These are phyloP conservation scores for Biston stratarius DNA, from an alignment of 2,888 invertebrate species.

Conservation along the genomic window DNA sequence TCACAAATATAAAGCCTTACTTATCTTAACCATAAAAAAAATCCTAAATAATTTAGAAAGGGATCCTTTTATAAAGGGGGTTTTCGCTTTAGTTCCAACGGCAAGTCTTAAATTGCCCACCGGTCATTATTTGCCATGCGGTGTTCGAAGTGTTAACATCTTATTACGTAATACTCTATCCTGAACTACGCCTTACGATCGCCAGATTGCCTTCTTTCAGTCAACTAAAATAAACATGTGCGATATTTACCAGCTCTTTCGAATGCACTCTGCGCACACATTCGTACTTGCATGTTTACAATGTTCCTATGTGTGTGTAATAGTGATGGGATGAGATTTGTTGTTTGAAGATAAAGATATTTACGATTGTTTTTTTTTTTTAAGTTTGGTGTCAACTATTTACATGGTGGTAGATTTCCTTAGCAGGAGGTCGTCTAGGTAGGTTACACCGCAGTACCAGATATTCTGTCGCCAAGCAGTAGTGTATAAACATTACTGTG, in stretches of 20 bases:
- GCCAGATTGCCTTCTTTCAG: slow-evolving; percentile 85
- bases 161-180: slow-evolving; percentile 35
- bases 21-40: too few relatives aligned
- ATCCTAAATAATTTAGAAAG: too few relatives aligned
- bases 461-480: too few relatives aligned
- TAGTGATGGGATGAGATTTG: slow-evolving; percentile 3
- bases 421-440: too few relatives aligned
- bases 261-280: slow-evolving; percentile 50
- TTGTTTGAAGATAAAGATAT: not conserved
- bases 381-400: not conserved
- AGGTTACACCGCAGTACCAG: too few relatives aligned
- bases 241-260: slow-evolving; percentile 82
- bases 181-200: slow-evolving; percentile 64
- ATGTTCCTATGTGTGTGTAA: slow-evolving; percentile 5
- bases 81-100: too few relatives aligned
- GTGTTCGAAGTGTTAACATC: not conserved
- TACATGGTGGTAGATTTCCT: too few relatives aligned
- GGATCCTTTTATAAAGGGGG: too few relatives aligned
- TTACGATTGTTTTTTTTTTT: not conserved
- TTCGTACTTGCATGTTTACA: slow-evolving; percentile 12
- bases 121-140: too few relatives aligned
- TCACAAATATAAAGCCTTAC: too few relatives aligned
- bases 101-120: too few relatives aligned
- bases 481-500: too few relatives aligned
- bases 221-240: slow-evolving; percentile 81